Base-by-base conservation (phyloP, 2,113 vertebrate species). In the Caranx ignobilis region DNA sequence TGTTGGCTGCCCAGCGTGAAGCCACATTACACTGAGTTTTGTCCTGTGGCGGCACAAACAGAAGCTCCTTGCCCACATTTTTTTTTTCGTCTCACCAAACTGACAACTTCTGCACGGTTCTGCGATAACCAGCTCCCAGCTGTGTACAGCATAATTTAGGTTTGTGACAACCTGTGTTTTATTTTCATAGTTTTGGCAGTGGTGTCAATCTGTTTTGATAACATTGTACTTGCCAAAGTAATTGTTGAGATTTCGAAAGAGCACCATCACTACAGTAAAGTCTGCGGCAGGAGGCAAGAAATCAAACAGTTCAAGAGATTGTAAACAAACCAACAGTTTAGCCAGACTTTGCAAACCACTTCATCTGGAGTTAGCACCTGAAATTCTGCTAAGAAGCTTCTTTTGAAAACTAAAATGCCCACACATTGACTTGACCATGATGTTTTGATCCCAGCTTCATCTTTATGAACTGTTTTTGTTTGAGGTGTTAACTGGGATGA, bases 21-120 rank as follows among this genome's bases (percentile, higher is more conserved):
- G 75, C 69, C 77, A 56, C 70, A 71, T 67, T 71, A 81, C 21
- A 55, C 41, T 6, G 6, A 70, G 48, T 54, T 85, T 78, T 71
- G 47, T 37, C 75, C 60, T 43, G 32, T 73, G n/a, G 34, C 15
- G 5, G 61, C 56, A 52, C 45, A 43, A 75, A 77, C 57, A 64
- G 19, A 31, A 65, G 66, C 60, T 19, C 19, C 26, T 35, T 60
- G 13, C 11, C 26, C 11, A 26, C 37, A 35, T 31, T 54, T 57
- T 50, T 57, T 57, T 31, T 50, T 57, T 31, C 67, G 67, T 64
- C 48, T 48, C 39, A 41, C 45, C 37, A 66, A 67, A 37, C 26
- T 83, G 56, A 54, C 31, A 18, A 21, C 45, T 65, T 60, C 34
- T 26, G 15, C 55, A 68, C 21, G 59, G 50, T 60, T 61, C n/a